Evolutionary conservation across 2,113 vertebrate species (phyloP).

Genomic region (Microcebus tavaratra): DNA sequence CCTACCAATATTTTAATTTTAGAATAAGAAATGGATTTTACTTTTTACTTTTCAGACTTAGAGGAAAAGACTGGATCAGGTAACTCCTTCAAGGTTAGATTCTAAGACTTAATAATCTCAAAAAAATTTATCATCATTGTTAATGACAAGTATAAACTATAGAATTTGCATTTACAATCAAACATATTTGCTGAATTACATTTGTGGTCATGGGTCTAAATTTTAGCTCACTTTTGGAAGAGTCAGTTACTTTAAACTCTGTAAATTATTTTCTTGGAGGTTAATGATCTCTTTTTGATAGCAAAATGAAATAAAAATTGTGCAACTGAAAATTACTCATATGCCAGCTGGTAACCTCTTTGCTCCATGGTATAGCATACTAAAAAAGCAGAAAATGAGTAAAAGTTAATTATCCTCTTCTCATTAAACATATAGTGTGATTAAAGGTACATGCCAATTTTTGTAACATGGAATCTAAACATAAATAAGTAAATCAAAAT

Average conservation of each 20-base stretch:
- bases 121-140: not conserved
- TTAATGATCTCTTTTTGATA: not conserved
- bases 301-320: not conserved
- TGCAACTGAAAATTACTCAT: not conserved
- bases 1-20: too few relatives aligned
- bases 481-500: not conserved
- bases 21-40: too few relatives aligned
- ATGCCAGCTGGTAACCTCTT: not conserved
- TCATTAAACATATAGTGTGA: not conserved
- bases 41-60: not conserved
- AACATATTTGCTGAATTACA: not conserved
- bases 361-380: not conserved
- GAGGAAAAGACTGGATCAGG: not conserved
- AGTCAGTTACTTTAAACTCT: not conserved
- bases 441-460: not conserved
- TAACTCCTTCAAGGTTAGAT: not conserved
- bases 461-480: not conserved
- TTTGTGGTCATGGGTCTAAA: not conserved
- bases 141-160: not conserved
- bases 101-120: conserved; percentile 15
- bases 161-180: not conserved
- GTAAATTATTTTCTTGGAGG: not conserved
- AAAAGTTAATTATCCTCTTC: not conserved
- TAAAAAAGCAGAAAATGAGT: not conserved
- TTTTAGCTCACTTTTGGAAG: not conserved